Conservation (phyloP, 1,140 invertebrate species). For the Hyles vespertilio region DNA sequence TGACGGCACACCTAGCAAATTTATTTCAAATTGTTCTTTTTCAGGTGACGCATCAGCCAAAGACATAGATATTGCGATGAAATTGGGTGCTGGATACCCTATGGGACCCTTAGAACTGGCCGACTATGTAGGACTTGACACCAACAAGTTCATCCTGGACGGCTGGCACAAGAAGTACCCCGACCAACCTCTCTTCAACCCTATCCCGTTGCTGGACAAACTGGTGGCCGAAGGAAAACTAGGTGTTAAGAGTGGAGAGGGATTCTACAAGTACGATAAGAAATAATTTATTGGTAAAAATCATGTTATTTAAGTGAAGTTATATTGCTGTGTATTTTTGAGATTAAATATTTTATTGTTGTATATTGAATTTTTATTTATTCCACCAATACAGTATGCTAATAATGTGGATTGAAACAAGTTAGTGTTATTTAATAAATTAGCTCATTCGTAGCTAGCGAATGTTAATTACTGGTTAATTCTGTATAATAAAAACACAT, state of each 20-base stretch:
- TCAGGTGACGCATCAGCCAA: constrained; percentile 80
- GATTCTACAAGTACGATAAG: constrained; percentile 89
- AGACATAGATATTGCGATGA: constrained; percentile 91
- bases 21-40: constrained; percentile 10
- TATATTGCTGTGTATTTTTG: background rate
- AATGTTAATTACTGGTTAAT: no score
- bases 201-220: constrained; percentile 81
- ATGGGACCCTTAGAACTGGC: constrained; percentile 91
- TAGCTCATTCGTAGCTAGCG: no score
- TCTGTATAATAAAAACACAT: no score
- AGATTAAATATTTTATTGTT: background rate
- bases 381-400: no score
- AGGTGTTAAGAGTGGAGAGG: constrained; percentile 90
- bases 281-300: constrained; percentile 42
- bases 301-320: no score
- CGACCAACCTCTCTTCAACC: constrained; percentile 84
- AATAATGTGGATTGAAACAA: no score
- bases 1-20: no score
- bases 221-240: constrained; percentile 88
- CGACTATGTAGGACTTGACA: constrained; percentile 89
- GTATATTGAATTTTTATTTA: background rate
- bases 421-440: no score
- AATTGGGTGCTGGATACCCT: constrained; percentile 90
- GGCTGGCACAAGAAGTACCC: constrained; percentile 89
- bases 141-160: constrained; percentile 80